Evolutionary conservation across 2,888 invertebrate genomes (phyloP), one percentile per base, ranked within the genome.

Genomic region (Chrysolina oricalcia): DNA sequence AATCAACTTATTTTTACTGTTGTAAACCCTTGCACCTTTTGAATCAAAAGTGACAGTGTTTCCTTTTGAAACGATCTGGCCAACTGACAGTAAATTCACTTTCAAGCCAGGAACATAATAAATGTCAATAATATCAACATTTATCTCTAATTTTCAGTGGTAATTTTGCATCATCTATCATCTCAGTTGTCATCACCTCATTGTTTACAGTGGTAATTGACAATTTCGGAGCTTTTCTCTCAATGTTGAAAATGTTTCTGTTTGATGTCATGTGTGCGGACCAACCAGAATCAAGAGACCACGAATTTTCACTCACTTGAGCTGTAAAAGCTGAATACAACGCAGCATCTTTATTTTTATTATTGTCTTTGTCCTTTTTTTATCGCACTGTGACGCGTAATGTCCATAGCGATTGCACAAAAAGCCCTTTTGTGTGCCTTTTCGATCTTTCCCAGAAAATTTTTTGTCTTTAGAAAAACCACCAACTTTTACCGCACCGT

Each of bases 21-120:
- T 56, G 53, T 27, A 68, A 15, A 68, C 35, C 17, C 41, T 68
- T 13, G 41, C 35, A 21, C 53, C 68, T 17, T 19, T 17, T 23
- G 67, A 46, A n/a, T 46, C 50, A 21, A 67, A 67, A n/a, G 21
- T 43, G 50, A 67, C 48, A 19, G 67, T 48, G 53, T 48, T 48
- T 11, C 41, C 48, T 17, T 68, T 68, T 40, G 50, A 53, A 21
- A 68, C 68, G 48, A 53, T 68, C 35, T 68, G 68, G n/a, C 68
- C 23, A 23, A 68, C 68, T 50, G 53, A 68, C 17, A 68, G 23
- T 19, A 68, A 48, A 68, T 68, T 68, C 15, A 68, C 53, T 53
- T 68, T 68, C 19, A 53, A 35, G 4, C 35, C 27, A 35, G 68
- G 68, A 35, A 68, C 68, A 53, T 68, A 50, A 9, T 23, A 23